phyloP scores from a whole-genome alignment of 2,888 invertebrate genomes.

The Temnothorax rugatulus region DNA sequence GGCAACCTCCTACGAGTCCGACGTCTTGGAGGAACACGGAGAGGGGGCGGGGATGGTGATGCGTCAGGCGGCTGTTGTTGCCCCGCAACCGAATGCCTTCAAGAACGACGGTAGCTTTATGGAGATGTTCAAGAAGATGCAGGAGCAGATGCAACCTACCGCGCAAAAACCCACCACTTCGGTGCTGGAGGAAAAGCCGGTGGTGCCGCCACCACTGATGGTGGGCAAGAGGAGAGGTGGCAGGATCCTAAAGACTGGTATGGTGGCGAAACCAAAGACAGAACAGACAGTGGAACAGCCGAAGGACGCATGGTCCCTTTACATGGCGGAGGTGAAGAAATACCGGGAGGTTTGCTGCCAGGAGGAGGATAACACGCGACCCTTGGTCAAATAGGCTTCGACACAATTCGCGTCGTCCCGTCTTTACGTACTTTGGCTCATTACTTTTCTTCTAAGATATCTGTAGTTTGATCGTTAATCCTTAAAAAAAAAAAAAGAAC shows the following conservation, averaged over 20 bases:
- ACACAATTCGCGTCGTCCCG: constrained; percentile 56
- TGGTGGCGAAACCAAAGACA: constrained; percentile 94
- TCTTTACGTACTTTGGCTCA: constrained; percentile 61
- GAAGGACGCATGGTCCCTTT: constrained; percentile 97
- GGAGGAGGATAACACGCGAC: constrained; percentile 96
- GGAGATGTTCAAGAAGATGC: constrained; percentile 97
- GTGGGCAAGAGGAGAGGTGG: constrained; percentile 95
- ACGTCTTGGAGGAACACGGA: constrained; percentile 74
- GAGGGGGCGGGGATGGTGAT: constrained; percentile 65
- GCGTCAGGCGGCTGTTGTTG: constrained; percentile 65
- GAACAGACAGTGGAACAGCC: constrained; percentile 89
- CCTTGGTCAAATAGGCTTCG: constrained; percentile 93
- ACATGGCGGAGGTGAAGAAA: constrained; percentile 97
- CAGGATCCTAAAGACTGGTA: constrained; percentile 94
- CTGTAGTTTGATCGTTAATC: constrained; percentile 33
- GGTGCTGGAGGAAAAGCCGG: constrained; percentile 85
- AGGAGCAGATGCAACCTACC: constrained; percentile 87
- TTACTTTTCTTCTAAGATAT: constrained; percentile 60
- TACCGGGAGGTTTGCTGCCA: constrained; percentile 97
- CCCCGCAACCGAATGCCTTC: constrained; percentile 89
- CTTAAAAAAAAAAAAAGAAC: constrained; percentile 6
- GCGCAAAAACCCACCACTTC: constrained; percentile 83
- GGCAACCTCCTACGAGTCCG: constrained; percentile 82
- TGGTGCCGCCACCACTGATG: constrained; percentile 87
- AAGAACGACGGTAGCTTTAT: constrained; percentile 97